Base-by-base conservation (phyloP, 2,888 invertebrate species). In the Noctua janthe region DNA sequence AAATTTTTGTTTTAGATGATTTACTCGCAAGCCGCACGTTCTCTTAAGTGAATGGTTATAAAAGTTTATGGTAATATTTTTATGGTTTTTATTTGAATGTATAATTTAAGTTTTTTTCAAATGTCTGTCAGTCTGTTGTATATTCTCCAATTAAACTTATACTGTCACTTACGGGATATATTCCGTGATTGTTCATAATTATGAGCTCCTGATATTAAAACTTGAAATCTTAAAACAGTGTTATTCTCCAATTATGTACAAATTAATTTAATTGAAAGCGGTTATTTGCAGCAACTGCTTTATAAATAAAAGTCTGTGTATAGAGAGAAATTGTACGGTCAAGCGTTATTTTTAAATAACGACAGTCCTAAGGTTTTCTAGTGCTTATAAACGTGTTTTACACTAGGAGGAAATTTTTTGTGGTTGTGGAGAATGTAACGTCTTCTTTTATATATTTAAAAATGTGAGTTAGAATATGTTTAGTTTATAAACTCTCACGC, bases 291-390 rank as follows among this genome's bases (percentile, higher is more conserved):
- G 64, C 64, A 74, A 76, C 74, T 66, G 76, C 81, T 75, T 70
- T 83, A 87, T 75, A 82, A 81, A 83, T 87, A 87, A 80, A 74
- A 51, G 49, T 11, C 78, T 83, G 29, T 72, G 47, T 76, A 74
- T 76, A 80, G 77, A 83, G 88, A 88, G 87, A 88, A 87, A 88
- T 71, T 87, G 76, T 62, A 59, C 62, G 54, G 72, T 59, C 87
- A 54, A 75, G 77, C 66, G 81, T 73, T 84, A 81, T 84, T 86
- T 86, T 86, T 87, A 87, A 75, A 81, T 75, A 67, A 64, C 29
- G 62, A 35, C 39, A 17, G 72, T 54, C 47, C 43, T n/a, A 17
- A 29, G 10, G 66, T 67, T 87, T 86, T 84, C 85, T 87, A 84
- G 75, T 75, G 66, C 72, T 73, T 73, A 72, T 79, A 71, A 29